Evolutionary conservation across 2,113 vertebrate genomes (phyloP).

Genomic region (Chlamydotis undulata): DNA sequence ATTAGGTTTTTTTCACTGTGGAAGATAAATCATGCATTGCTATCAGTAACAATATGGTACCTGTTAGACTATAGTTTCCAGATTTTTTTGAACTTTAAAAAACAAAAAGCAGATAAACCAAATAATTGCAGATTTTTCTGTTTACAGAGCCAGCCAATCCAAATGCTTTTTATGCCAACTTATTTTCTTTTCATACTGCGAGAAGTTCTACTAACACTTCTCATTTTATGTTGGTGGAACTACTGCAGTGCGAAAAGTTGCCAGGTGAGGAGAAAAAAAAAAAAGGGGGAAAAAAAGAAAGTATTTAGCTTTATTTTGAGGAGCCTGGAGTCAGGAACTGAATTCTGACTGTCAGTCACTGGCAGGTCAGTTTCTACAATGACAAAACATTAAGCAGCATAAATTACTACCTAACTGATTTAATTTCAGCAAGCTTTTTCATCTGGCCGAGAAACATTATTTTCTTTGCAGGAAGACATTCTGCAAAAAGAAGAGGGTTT

Average conservation of each 20-base stretch:
- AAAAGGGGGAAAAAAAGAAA: accelerated
- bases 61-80: background rate
- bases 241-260: background rate
- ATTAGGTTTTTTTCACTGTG: background rate
- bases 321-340: background rate
- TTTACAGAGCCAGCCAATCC: background rate
- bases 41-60: background rate
- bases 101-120: background rate
- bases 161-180: background rate
- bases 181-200: accelerated
- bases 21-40: background rate
- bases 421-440: background rate
- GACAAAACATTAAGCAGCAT: background rate
- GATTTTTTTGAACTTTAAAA: background rate
- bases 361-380: background rate
- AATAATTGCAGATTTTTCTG: background rate
- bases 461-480: background rate
- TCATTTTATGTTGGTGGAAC: background rate
- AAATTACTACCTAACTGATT: background rate
- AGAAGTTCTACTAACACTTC: background rate
- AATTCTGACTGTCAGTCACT: background rate
- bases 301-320: background rate
- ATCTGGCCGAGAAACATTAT: background rate
- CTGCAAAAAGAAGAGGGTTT: background rate
- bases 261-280: background rate